These are phyloP conservation scores for Alviniconcha strummeri DNA, from an alignment of 2,888 invertebrate species.

Conservation along the genomic window DNA sequence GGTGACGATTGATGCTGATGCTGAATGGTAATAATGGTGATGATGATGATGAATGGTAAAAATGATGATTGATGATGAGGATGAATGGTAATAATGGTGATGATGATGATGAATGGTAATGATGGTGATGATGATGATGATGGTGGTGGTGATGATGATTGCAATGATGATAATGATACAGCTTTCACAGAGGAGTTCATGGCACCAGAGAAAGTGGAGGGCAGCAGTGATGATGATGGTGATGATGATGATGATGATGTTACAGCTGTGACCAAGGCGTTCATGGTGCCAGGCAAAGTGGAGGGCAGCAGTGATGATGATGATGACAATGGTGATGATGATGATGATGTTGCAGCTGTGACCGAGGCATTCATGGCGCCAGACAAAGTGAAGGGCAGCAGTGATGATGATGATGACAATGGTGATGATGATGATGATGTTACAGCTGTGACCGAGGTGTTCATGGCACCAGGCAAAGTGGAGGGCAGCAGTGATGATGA, in stretches of 20 bases:
- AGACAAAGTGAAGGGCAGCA: conserved; percentile 76
- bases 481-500: conserved; percentile 76
- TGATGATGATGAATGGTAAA: too few relatives aligned
- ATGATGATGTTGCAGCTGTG: conserved; percentile 77
- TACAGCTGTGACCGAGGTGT: conserved; percentile 81
- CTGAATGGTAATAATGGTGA: too few relatives aligned
- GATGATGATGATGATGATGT: conserved; percentile 28
- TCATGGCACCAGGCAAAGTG: conserved; percentile 77
- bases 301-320: conserved; percentile 76
- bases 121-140: background rate
- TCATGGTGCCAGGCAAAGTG: conserved; percentile 77
- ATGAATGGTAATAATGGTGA: too few relatives aligned
- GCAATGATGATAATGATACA: conserved; percentile 41
- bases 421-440: conserved; percentile 9
- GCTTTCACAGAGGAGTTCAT: conserved; percentile 84
- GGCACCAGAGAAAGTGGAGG: conserved; percentile 75
- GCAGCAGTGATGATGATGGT: conserved; percentile 74
- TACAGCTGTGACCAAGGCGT: conserved; percentile 81
- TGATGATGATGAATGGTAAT: background rate
- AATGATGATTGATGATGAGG: too few relatives aligned
- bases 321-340: background rate
- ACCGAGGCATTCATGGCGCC: conserved; percentile 81
- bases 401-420: conserved; percentile 65
- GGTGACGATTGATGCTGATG: too few relatives aligned
- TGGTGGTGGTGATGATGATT: conserved; percentile 1